Evolutionary conservation across 2,113 vertebrate species (phyloP).

Genomic region (Entosphenus tridentatus): DNA sequence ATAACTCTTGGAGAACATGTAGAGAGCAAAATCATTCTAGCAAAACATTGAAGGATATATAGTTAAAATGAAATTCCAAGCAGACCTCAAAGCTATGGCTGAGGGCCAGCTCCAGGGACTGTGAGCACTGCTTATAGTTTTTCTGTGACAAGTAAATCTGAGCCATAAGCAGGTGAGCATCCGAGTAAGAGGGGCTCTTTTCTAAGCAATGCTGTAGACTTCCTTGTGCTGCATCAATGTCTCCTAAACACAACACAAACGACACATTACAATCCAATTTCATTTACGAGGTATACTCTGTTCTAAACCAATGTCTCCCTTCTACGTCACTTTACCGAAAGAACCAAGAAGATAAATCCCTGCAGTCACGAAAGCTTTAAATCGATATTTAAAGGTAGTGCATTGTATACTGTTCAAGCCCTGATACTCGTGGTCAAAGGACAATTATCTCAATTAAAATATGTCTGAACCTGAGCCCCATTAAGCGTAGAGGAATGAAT

Average conservation of each 20-base stretch:
- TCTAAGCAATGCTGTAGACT: conserved; percentile 52
- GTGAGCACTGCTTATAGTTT: conserved; percentile 45
- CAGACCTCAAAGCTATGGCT: conserved; percentile 81
- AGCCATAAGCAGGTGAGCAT: conserved; percentile 74
- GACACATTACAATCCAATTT: too few relatives aligned
- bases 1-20: neutral
- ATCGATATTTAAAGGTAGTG: too few relatives aligned
- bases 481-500: conserved; percentile 8
- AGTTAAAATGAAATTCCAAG: too few relatives aligned
- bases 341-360: too few relatives aligned
- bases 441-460: conserved; percentile 8
- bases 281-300: too few relatives aligned
- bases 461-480: conserved; percentile 7
- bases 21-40: neutral
- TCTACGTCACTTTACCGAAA: too few relatives aligned
- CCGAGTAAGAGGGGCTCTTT: conserved; percentile 48
- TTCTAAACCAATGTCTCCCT: too few relatives aligned
- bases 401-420: neutral
- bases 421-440: neutral
- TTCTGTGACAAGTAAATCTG: conserved; percentile 66
- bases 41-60: neutral
- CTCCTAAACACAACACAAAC: conserved; percentile 20
- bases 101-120: conserved; percentile 73
- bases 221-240: conserved; percentile 43
- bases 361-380: too few relatives aligned